Percentiles rank a stretch among this genome's conserved stretches.
phyloP scores from a whole-genome alignment of 2,888 invertebrate species.

The Ceraclea dissimilis region DNA sequence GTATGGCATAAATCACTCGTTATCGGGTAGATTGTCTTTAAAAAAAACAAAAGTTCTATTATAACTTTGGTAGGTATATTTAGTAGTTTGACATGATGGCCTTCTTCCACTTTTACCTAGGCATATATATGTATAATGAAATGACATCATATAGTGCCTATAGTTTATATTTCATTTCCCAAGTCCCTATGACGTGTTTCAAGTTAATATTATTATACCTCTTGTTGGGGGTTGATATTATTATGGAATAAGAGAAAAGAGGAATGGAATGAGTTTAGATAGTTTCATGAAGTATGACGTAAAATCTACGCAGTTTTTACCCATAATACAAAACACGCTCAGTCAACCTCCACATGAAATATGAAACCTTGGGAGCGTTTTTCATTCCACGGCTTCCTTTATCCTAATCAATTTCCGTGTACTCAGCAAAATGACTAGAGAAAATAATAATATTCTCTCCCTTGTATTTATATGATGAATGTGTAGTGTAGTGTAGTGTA shows the following conservation, averaged over 20 bases:
- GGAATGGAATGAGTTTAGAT: not conserved
- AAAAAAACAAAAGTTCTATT: too few species aligned
- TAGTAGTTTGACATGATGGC: too few species aligned
- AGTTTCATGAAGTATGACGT: constrained; percentile 3
- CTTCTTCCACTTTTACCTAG: too few species aligned
- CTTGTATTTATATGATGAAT: constrained; percentile 1
- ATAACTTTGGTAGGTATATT: too few species aligned
- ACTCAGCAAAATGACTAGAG: constrained; percentile 21
- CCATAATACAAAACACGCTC: constrained; percentile 8
- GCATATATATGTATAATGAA: too few species aligned
- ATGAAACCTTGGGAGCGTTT: constrained; percentile 22
- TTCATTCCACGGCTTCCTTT: constrained; percentile 24
- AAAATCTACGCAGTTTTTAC: constrained; percentile 5
- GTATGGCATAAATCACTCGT: too few species aligned
- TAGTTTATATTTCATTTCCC: not conserved
- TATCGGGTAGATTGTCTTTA: too few species aligned
- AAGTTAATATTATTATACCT: not conserved
- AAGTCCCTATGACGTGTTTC: not conserved
- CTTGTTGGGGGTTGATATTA: not conserved
- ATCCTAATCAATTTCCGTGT: constrained; percentile 26
- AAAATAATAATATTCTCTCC: constrained; percentile 10
- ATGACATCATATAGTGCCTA: too few species aligned
- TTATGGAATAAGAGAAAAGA: not conserved
- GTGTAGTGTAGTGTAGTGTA: not conserved
- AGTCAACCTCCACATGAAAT: constrained; percentile 20